phyloP scores from a whole-genome alignment of 2,888 invertebrate genomes.

The Dryadula phaetusa region DNA sequence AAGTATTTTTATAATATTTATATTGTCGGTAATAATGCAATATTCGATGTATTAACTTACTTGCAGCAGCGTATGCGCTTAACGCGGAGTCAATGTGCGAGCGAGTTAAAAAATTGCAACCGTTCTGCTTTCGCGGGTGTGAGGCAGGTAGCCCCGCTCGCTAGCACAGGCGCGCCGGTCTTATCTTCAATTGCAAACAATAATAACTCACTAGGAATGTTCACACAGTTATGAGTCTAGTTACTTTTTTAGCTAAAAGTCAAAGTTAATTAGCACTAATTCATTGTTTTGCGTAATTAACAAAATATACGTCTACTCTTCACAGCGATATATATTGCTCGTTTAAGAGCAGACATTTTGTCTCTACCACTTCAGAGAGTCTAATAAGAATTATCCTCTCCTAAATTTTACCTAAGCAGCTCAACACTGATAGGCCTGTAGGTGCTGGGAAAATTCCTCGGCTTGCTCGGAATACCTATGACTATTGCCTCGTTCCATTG shows the following conservation, averaged over 20 bases:
- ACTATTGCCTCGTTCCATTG: too few species aligned
- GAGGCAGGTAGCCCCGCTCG: slow-evolving; percentile 25
- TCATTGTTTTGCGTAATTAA: too few species aligned
- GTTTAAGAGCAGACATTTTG: too few species aligned
- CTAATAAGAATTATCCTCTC: too few species aligned
- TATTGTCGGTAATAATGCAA: background rate
- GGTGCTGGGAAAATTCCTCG: too few species aligned
- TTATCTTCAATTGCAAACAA: slow-evolving; percentile 14
- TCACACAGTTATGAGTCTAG: slow-evolving; percentile 15
- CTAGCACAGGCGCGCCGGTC: slow-evolving; percentile 14
- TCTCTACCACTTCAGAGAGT: too few species aligned
- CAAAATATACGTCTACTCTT: too few species aligned
- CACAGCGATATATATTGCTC: too few species aligned
- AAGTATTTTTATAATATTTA: background rate
- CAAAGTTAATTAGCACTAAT: background rate
- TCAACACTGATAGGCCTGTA: too few species aligned
- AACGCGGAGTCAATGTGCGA: slow-evolving; percentile 33
- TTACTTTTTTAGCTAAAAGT: slow-evolving; percentile 9
- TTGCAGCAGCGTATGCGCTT: slow-evolving; percentile 1
- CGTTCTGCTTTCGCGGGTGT: slow-evolving; percentile 27
- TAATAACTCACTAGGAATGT: background rate
- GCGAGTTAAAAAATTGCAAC: slow-evolving; percentile 38
- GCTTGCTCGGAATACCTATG: too few species aligned
- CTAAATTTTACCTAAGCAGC: too few species aligned
- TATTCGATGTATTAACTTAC: slow-evolving; percentile 30